These are phyloP conservation scores for Sula dactylatra DNA, from an alignment of 2,113 vertebrate genomes.

Conservation along the genomic window DNA sequence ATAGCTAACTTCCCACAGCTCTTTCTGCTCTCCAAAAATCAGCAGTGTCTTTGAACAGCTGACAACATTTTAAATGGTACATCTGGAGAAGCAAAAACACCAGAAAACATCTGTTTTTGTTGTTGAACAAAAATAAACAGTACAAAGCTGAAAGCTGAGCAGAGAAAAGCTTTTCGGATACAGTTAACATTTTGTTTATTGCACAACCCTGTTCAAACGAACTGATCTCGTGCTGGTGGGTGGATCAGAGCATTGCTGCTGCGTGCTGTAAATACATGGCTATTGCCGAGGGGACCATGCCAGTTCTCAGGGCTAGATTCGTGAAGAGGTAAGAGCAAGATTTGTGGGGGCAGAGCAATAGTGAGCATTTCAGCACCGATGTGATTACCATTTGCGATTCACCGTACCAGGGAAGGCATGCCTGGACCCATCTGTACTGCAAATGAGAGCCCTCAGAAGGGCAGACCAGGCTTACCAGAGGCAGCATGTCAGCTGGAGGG, in stretches of 20 bases:
- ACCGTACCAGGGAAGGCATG: accelerated
- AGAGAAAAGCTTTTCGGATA: not conserved
- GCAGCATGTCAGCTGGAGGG: accelerated
- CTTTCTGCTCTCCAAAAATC: slow-evolving; percentile 21
- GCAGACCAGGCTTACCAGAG: not conserved
- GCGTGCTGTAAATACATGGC: not conserved
- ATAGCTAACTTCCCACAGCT: slow-evolving; percentile 12
- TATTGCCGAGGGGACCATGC: accelerated
- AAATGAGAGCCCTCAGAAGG: not conserved
- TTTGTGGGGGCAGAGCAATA: not conserved
- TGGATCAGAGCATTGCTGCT: not conserved
- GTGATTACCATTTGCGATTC: accelerated
- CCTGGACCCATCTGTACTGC: accelerated
- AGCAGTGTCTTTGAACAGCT: slow-evolving; percentile 39
- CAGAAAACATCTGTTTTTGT: slow-evolving; percentile 65
- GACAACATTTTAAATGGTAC: slow-evolving; percentile 22
- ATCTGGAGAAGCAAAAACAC: slow-evolving; percentile 54
- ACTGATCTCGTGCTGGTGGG: not conserved
- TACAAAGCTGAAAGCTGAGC: slow-evolving; percentile 18
- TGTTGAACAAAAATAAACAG: slow-evolving; percentile 64
- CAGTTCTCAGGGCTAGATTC: not conserved
- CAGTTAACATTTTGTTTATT: not conserved
- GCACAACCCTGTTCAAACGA: not conserved
- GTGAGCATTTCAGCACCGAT: accelerated
- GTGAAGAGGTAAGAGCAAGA: not conserved